Evolutionary conservation across 1,140 invertebrate species (phyloP).

Genomic region (Drosophila ogumai): DNA sequence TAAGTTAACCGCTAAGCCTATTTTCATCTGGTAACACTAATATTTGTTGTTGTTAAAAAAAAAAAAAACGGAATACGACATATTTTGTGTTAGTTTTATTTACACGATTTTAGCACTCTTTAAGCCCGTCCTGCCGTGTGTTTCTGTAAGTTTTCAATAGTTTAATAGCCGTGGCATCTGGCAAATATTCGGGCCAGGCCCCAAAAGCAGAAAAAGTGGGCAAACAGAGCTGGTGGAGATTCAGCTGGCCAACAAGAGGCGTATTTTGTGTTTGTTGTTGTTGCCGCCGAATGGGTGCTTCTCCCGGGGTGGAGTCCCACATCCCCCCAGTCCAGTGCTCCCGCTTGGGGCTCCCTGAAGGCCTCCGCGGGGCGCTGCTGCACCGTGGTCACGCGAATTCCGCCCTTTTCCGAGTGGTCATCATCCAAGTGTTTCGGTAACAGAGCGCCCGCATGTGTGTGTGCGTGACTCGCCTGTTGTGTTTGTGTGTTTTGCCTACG

Average conservation of each 20-base stretch:
- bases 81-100: conserved; percentile 75
- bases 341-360: conserved; percentile 12
- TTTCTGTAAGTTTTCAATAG: conserved; percentile 69
- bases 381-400: conserved; percentile 73
- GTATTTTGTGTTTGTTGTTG: conserved; percentile 35
- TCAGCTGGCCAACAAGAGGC: conserved; percentile 51
- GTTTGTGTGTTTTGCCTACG: conserved; percentile 41
- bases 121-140: conserved; percentile 44
- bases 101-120: conserved; percentile 70
- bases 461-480: conserved; percentile 18
- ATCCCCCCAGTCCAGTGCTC: conserved; percentile 14
- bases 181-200: background rate
- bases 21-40: no score
- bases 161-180: conserved; percentile 36
- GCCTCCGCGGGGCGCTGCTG: conserved; percentile 3
- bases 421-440: conserved; percentile 37
- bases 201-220: conserved; percentile 8
- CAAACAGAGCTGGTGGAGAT: conserved; percentile 55
- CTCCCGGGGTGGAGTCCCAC: conserved; percentile 54
- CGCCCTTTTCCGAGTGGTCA: conserved; percentile 51
- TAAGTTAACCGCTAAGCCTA: no score
- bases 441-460: conserved; percentile 36
- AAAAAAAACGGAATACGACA: conserved; percentile 16
- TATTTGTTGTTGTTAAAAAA: no score
- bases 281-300: conserved; percentile 55